phyloP scores from a whole-genome alignment of 1,140 invertebrate species.

The Bradynema listronoti region DNA sequence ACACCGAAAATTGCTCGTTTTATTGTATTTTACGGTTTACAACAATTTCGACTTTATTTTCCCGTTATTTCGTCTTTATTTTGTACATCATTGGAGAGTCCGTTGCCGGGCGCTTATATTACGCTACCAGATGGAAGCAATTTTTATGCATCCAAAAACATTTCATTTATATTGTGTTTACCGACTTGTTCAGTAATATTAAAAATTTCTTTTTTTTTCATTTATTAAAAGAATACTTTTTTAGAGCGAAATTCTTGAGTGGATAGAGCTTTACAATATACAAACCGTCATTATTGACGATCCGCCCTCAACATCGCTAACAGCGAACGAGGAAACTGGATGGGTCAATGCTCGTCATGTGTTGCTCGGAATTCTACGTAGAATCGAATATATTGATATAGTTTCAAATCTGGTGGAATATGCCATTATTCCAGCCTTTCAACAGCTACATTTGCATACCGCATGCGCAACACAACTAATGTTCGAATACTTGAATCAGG shows the following conservation, averaged over 20 bases:
- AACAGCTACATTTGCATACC: slow-evolving; percentile 16
- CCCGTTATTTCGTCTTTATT: slow-evolving; percentile 32
- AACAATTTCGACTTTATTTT: slow-evolving; percentile 29
- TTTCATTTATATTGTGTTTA: slow-evolving; percentile 26
- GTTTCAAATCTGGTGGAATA: slow-evolving; percentile 19
- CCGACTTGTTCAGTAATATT: slow-evolving; percentile 16
- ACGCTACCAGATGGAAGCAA: slow-evolving; percentile 32
- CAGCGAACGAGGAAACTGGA: not conserved
- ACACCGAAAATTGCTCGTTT: slow-evolving; percentile 17
- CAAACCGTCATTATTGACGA: slow-evolving; percentile 16
- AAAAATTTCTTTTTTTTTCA: slow-evolving; percentile 3
- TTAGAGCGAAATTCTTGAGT: slow-evolving; percentile 27
- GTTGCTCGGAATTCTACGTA: not conserved
- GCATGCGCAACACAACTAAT: not conserved
- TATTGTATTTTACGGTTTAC: slow-evolving; percentile 28
- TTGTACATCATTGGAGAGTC: slow-evolving; percentile 2
- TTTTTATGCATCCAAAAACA: slow-evolving; percentile 32
- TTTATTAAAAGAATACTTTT: slow-evolving; percentile 16
- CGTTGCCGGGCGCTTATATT: slow-evolving; percentile 24
- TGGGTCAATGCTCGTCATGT: not conserved
- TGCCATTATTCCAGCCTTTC: slow-evolving; percentile 15
- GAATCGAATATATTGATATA: slow-evolving; percentile 22
- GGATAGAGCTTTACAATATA: slow-evolving; percentile 30
- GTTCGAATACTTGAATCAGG: slow-evolving; percentile 12
- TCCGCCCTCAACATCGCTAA: not conserved